Evolutionary conservation across 2,113 vertebrate genomes (phyloP).

Genomic region (Rhinopomastus cyanomelas): DNA sequence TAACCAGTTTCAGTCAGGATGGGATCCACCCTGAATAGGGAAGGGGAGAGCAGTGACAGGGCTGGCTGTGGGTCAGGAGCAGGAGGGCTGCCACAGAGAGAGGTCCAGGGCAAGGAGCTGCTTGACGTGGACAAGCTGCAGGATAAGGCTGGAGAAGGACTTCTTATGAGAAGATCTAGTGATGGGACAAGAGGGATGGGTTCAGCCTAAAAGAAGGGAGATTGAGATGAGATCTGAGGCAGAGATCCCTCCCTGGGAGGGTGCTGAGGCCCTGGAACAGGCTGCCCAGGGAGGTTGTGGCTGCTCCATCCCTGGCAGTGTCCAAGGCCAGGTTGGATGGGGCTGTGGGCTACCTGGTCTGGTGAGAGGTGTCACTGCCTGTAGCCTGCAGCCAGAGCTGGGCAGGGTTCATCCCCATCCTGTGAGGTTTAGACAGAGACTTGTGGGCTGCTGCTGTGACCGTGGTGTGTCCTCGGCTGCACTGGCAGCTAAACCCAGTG

Average conservation of each 20-base stretch:
- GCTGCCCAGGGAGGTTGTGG: too few relatives aligned
- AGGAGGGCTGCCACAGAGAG: neutral
- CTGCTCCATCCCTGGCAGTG: too few relatives aligned
- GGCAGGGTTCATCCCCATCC: neutral
- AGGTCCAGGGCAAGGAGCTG: neutral
- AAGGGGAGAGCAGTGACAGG: neutral
- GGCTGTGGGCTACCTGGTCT: too few relatives aligned
- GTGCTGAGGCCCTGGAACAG: too few relatives aligned
- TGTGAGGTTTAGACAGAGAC: accelerated
- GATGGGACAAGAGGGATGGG: too few relatives aligned
- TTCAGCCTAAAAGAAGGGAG: too few relatives aligned
- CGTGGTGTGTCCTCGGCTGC: neutral
- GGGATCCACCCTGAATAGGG: neutral
- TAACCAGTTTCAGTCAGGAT: neutral
- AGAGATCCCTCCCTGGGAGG: too few relatives aligned
- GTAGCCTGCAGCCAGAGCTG: neutral
- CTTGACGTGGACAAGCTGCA: neutral
- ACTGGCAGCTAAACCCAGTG: neutral
- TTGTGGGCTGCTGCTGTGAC: neutral
- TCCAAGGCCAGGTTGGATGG: too few relatives aligned
- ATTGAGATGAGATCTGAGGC: too few relatives aligned
- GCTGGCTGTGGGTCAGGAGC: neutral
- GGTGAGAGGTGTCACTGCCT: too few relatives aligned
- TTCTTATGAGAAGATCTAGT: too few relatives aligned
- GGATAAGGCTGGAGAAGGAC: neutral